These are phyloP conservation scores for Esox lucius DNA, from an alignment of 2,797 vertebrate species.

Conservation along the genomic window DNA sequence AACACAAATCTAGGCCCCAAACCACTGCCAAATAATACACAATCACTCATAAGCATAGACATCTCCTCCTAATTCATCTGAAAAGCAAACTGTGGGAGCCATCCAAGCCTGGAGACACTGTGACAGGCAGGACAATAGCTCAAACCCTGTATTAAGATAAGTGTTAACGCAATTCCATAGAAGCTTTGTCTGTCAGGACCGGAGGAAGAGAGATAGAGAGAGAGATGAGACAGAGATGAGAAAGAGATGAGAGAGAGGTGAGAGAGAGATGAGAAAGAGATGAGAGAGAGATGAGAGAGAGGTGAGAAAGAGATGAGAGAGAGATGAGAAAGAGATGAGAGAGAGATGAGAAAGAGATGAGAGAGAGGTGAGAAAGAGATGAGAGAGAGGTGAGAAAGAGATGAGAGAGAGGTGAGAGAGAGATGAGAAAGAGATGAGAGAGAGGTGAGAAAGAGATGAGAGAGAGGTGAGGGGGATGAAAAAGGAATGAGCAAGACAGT, in stretches of 20 bases:
- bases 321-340: not conserved
- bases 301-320: too few species aligned
- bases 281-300: too few species aligned
- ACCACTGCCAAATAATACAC: conserved; percentile 48
- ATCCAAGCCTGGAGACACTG: conserved; percentile 41
- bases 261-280: too few species aligned
- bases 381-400: too few species aligned
- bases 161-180: conserved; percentile 47
- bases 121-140: conserved; percentile 50
- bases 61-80: conserved; percentile 45
- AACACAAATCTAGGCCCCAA: conserved; percentile 54
- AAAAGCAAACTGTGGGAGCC: conserved; percentile 38
- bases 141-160: conserved; percentile 40
- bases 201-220: conserved; percentile 11
- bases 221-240: conserved; percentile 10
- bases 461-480: too few species aligned
- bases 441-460: too few species aligned
- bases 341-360: too few species aligned
- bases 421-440: too few species aligned
- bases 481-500: too few species aligned
- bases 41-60: conserved; percentile 28
- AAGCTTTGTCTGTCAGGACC: conserved; percentile 29
- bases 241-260: too few species aligned
- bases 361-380: too few species aligned
- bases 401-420: too few species aligned